A percentile compares a stretch with the other conserved stretches of the same genome.
Evolutionary conservation across 2,113 vertebrate genomes (phyloP).

Genomic region (Etheostoma cragini): DNA sequence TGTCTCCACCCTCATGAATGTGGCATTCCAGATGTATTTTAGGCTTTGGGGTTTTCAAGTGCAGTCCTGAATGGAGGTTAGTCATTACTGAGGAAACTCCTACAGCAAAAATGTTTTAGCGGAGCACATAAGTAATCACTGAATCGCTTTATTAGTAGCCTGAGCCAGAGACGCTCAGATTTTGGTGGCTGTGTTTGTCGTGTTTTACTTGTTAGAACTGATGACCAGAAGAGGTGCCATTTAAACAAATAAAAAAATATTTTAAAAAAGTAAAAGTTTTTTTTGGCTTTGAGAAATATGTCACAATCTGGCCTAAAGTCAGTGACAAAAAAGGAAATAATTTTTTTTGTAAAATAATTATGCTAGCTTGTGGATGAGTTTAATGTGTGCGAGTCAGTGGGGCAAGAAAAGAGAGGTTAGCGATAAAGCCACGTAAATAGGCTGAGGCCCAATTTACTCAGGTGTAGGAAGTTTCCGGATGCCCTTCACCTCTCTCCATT

Average conservation of each 20-base stretch:
- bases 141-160: neutral
- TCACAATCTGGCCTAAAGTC: neutral
- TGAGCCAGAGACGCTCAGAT: neutral
- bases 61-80: conserved; percentile 42
- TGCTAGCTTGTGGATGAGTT: neutral
- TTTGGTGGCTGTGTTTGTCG: neutral
- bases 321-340: neutral
- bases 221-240: neutral
- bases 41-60: conserved; percentile 56
- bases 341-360: neutral
- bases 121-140: conserved; percentile 6
- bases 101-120: neutral
- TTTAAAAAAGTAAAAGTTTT: too few relatives aligned
- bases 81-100: conserved; percentile 43
- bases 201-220: too few relatives aligned
- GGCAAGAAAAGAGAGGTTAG: neutral
- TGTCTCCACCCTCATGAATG: conserved; percentile 59
- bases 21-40: conserved; percentile 66
- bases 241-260: neutral
- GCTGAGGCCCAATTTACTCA: neutral
- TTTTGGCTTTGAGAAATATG: neutral
- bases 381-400: too few relatives aligned
- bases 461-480: neutral
- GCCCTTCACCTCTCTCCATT: neutral
- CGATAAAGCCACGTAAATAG: neutral